phyloP scores from a whole-genome alignment of 2,888 invertebrate genomes.

The Euzophera pinguis region DNA sequence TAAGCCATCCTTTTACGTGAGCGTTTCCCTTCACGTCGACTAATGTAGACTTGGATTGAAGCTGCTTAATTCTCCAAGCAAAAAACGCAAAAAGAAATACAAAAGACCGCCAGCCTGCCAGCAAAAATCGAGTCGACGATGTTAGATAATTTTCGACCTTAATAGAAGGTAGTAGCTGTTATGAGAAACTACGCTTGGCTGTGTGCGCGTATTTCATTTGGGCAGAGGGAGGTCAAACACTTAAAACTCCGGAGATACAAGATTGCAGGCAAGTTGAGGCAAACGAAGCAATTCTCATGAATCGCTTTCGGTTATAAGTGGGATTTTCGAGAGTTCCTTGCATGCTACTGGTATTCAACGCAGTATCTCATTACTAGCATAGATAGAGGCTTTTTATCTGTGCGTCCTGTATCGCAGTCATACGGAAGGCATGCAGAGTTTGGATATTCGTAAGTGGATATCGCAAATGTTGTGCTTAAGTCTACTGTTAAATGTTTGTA shows the following conservation, averaged over 20 bases:
- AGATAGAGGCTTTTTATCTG: neutral
- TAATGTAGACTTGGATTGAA: slow-evolving; percentile 58
- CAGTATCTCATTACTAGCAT: neutral
- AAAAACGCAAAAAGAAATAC: slow-evolving; percentile 68
- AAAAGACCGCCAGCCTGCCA: slow-evolving; percentile 51
- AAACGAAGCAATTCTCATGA: slow-evolving; percentile 70
- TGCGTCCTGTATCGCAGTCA: neutral
- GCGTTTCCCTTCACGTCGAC: slow-evolving; percentile 45
- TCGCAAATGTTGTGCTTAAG: too few species aligned
- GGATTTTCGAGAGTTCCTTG: neutral
- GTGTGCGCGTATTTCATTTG: slow-evolving; percentile 68
- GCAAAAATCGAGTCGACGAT: slow-evolving; percentile 37
- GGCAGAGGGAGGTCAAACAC: slow-evolving; percentile 72
- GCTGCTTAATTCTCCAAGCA: slow-evolving; percentile 62
- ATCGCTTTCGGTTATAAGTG: slow-evolving; percentile 54
- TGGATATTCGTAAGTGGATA: too few species aligned
- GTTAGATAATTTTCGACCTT: slow-evolving; percentile 38
- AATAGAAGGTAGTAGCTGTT: slow-evolving; percentile 35
- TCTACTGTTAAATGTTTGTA: too few species aligned
- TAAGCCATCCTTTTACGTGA: neutral
- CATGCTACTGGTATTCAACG: neutral
- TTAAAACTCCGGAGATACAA: slow-evolving; percentile 71
- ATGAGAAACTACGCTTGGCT: slow-evolving; percentile 37
- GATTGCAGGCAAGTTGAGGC: slow-evolving; percentile 69
- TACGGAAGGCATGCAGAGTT: too few species aligned